Conservation (phyloP, 92 coral and sea anemone genomes). For the Meandrina meandrites region DNA sequence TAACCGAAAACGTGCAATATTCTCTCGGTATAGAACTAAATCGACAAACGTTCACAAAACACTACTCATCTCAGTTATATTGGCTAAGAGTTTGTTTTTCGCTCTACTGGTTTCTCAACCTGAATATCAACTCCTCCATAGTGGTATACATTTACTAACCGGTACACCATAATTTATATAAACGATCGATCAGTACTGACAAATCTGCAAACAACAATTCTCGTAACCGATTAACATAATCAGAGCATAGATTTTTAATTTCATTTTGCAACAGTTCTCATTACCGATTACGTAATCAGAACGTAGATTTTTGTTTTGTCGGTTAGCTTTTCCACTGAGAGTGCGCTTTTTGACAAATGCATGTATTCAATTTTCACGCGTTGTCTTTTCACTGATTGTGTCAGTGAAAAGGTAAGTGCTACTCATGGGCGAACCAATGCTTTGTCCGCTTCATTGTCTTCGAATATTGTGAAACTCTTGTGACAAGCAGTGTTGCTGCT, state of each 20-base stretch:
- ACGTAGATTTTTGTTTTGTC: background rate
- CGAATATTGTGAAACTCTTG: background rate
- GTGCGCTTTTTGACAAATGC: background rate
- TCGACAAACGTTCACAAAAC: no score
- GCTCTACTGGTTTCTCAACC: no score
- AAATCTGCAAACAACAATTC: background rate
- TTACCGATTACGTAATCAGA: background rate
- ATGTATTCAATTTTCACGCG: background rate
- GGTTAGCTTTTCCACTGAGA: no score
- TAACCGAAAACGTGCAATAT: no score
- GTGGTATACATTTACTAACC: background rate
- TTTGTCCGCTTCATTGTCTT: background rate
- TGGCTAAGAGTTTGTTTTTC: no score
- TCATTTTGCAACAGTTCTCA: background rate
- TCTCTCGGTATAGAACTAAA: no score
- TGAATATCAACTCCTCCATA: no score
- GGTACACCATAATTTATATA: background rate
- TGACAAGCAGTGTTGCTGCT: background rate
- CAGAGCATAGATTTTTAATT: background rate
- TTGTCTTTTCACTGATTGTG: no score
- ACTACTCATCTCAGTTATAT: no score
- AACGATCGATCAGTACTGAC: background rate
- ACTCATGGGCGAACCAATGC: background rate
- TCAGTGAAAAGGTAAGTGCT: background rate
- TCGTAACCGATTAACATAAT: background rate